Evolutionary conservation across 2,113 vertebrate species (phyloP).

Genomic region (Hemichromis elongatus): DNA sequence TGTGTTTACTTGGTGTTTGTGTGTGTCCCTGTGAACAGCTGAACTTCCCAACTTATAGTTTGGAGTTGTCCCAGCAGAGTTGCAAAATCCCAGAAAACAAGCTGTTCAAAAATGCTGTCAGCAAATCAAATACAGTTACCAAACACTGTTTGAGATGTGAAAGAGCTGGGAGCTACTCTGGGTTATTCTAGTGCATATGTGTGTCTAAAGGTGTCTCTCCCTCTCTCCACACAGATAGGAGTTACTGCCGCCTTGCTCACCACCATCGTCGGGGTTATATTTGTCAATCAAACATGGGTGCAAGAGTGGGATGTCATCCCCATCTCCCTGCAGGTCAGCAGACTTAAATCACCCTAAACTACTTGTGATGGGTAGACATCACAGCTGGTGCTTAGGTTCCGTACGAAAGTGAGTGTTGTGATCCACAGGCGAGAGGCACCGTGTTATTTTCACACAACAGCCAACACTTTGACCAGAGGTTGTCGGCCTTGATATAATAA

Average conservation of each 20-base stretch:
- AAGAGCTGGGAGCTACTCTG: background rate
- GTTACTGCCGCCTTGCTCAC: slow-evolving; percentile 80
- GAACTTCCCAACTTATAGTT: slow-evolving; percentile 28
- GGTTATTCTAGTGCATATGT: background rate
- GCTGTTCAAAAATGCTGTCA: background rate
- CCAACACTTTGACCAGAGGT: background rate
- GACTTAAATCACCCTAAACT: background rate
- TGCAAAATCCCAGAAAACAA: background rate
- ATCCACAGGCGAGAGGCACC: background rate
- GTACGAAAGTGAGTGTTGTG: background rate
- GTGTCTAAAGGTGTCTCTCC: background rate
- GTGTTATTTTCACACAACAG: background rate
- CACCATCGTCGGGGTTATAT: slow-evolving; percentile 87
- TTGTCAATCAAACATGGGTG: slow-evolving; percentile 87
- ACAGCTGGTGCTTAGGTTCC: background rate
- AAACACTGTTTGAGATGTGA: background rate
- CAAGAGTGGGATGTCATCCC: slow-evolving; percentile 91
- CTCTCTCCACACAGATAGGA: slow-evolving; percentile 74
- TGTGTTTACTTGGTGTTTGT: background rate
- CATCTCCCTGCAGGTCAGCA: slow-evolving; percentile 87
- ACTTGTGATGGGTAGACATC: background rate
- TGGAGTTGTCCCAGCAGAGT: background rate
- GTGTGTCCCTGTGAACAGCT: background rate
- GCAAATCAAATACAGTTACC: background rate
- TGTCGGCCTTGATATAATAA: background rate